Evolutionary conservation across 2,113 vertebrate genomes (phyloP), one percentile per base, ranked within the genome.

Genomic region (Corythornis cristatus): DNA sequence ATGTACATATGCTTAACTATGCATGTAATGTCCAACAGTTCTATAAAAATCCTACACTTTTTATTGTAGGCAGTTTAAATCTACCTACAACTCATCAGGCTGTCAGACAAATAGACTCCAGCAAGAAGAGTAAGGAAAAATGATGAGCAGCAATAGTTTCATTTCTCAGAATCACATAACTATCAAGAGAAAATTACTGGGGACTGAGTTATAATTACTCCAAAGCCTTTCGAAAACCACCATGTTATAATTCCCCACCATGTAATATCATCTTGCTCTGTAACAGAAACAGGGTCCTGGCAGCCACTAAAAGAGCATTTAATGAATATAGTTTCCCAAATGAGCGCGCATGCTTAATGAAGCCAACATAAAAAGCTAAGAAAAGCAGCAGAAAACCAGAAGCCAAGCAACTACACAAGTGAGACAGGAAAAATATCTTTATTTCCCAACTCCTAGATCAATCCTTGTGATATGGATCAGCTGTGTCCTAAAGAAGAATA

Each of bases 361-460:
- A 4, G 14, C 8, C 28, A 72, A 57, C 18, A 45, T 21, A 50
- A 6, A 6, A 56, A 33, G 4, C 56, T 64, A 4, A n/a, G 43
- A 75, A 45, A 64, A 85, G 40, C 3, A 48, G 48, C 19, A 82
- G 33, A 89, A 85, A 72, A 6, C 22, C 84, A 51, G n/a, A 78
- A 84, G 18, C 14, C 46, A 74, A 54, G 12, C 42, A 20, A 70
- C 28, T n/a, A 50, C 18, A 70, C 0, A 31, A 71, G 11, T 23
- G 7, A 82, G 28, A 3, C 6, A 73, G 14, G 10, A 70, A 80
- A 75, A 46, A 5, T 6, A 83, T 8, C 7, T 4, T 5, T 9
- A 19, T 21, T 48, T 62, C 43, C 43, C 0, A 0, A 40, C 15
- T 40, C 8, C 10, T 1, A 4, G 15, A 6, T 9, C 33, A 70